phyloP scores from a whole-genome alignment of 2,113 vertebrate genomes.

The Peromyscus maniculatus region DNA sequence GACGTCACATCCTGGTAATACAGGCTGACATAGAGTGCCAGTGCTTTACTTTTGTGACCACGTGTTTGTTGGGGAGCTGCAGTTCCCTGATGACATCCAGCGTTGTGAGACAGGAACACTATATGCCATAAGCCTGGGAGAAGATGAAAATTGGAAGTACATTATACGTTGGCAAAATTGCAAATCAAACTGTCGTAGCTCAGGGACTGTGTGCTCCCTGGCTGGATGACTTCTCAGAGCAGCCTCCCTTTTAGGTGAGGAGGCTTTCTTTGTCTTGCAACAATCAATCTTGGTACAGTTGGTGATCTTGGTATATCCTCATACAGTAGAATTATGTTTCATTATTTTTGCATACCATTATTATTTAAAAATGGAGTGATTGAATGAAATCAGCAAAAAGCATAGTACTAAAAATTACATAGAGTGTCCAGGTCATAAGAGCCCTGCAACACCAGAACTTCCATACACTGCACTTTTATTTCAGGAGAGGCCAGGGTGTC shows the following conservation, averaged over 20 bases:
- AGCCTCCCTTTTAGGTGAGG: background rate
- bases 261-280: background rate
- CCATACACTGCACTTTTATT: background rate
- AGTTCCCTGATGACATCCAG: background rate
- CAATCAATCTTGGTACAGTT: background rate
- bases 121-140: background rate
- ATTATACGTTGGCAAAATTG: background rate
- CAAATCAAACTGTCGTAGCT: background rate
- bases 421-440: background rate
- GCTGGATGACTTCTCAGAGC: background rate
- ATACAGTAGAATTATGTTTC: background rate
- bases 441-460: background rate
- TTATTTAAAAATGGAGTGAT: background rate
- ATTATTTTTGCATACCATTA: background rate
- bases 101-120: background rate
- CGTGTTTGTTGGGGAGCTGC: no score
- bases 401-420: background rate
- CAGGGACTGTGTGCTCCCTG: background rate
- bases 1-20: background rate
- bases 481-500: background rate
- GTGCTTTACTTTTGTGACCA: background rate
- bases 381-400: conserved; percentile 11
- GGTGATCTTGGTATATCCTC: background rate
- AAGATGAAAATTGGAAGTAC: background rate
- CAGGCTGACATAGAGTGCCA: background rate